phyloP scores from a whole-genome alignment of 2,797 vertebrate genomes.

The Sebastes nivosus region DNA sequence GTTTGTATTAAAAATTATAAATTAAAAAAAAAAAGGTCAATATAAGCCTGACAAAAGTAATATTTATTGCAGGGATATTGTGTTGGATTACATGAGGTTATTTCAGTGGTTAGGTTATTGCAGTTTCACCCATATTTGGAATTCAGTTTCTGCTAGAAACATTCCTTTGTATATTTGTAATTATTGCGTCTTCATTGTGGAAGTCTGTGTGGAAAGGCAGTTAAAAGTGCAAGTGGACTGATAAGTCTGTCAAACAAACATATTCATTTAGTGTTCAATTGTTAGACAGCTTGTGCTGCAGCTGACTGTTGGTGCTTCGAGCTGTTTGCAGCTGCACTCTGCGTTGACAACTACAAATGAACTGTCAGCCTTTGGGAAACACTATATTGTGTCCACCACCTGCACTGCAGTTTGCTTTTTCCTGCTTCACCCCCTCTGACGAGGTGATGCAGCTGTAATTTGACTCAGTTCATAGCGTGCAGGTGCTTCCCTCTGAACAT shows the following conservation, averaged over 20 bases:
- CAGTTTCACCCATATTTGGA: background rate
- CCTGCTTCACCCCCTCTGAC: constrained; percentile 29
- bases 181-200: background rate
- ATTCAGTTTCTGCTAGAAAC: background rate
- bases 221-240: constrained; percentile 9
- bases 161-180: constrained; percentile 4
- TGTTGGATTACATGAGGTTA: background rate
- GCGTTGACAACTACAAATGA: background rate
- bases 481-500: constrained; percentile 35
- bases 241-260: background rate
- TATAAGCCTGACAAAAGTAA: background rate
- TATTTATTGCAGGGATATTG: background rate
- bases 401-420: constrained; percentile 16
- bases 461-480: constrained; percentile 24
- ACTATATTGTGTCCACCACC: constrained; percentile 18
- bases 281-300: constrained; percentile 13
- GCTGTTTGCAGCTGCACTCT: constrained; percentile 43
- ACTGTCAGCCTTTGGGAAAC: constrained; percentile 38
- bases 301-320: constrained; percentile 1
- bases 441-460: constrained; percentile 46
- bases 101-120: background rate
- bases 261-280: background rate
- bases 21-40: background rate
- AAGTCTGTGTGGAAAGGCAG: background rate
- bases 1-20: too few species aligned